Evolutionary conservation across 2,113 vertebrate genomes (phyloP).

Genomic region (Colius striatus): DNA sequence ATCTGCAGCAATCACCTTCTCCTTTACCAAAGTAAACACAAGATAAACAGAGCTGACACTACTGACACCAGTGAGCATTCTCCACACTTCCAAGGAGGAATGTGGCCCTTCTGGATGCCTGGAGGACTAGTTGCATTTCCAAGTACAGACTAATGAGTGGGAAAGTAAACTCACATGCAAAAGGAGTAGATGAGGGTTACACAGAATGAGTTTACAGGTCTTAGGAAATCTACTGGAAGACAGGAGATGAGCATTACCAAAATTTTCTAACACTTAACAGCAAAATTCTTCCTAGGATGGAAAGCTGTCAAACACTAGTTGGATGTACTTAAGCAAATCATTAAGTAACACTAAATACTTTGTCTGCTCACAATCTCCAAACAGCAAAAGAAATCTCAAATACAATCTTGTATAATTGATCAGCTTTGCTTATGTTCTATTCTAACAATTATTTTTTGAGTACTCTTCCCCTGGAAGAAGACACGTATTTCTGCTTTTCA

Average conservation of each 20-base stretch:
- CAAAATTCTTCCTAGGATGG: background rate
- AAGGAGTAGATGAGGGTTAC: background rate
- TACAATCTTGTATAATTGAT: background rate
- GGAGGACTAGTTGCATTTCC: background rate
- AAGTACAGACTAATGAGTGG: background rate
- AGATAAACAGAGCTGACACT: background rate
- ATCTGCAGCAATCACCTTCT: background rate
- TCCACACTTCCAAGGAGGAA: background rate
- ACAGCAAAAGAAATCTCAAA: background rate
- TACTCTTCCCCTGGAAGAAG: background rate
- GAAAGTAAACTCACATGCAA: background rate
- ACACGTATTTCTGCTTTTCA: background rate
- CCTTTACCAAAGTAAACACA: background rate
- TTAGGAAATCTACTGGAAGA: background rate
- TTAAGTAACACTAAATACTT: background rate
- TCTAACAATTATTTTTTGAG: background rate
- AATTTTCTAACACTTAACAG: background rate
- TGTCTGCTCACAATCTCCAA: background rate
- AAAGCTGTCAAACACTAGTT: background rate
- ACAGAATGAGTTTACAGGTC: background rate
- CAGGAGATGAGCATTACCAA: background rate
- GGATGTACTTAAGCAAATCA: background rate
- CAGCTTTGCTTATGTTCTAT: background rate
- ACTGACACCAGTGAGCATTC: background rate
- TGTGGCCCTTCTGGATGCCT: background rate